A percentile compares a stretch with the other conserved stretches of the same genome.
Conservation (phyloP, 2,888 invertebrate genomes). For the Dendrolimus houi region DNA sequence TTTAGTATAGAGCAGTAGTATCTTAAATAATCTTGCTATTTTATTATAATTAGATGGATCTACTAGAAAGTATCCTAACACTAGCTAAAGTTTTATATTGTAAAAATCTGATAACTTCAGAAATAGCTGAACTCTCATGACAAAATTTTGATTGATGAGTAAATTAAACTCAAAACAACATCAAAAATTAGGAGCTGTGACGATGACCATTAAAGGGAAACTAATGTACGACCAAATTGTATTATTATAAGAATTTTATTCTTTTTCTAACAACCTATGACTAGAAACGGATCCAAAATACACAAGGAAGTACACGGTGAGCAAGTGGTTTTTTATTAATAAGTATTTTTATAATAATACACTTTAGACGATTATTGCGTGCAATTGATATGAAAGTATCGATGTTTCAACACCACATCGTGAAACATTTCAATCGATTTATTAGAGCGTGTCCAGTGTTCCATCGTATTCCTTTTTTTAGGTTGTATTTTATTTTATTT, state of each 20-base stretch:
- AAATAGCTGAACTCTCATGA: no score
- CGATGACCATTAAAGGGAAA: constrained; percentile 47
- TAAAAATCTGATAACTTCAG: no score
- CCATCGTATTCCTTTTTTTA: no score
- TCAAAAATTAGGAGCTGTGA: constrained; percentile 21
- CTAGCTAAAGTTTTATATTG: no score
- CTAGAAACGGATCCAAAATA: constrained; percentile 64
- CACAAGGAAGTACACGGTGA: constrained; percentile 64
- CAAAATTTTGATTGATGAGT: no score
- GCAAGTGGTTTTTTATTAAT: constrained; percentile 48
- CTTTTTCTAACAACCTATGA: constrained; percentile 42
- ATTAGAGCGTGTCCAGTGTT: neutral
- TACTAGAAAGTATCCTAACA: no score
- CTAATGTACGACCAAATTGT: constrained; percentile 32
- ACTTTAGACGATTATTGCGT: constrained; percentile 37
- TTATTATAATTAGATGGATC: no score
- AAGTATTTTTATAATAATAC: constrained; percentile 56
- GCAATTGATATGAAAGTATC: constrained; percentile 24
- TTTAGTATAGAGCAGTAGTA: no score
- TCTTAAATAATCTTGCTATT: no score
- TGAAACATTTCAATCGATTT: neutral
- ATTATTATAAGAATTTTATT: constrained; percentile 53
- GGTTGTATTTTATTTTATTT: no score
- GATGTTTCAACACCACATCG: neutral
- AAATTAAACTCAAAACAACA: constrained; percentile 1